Evolutionary conservation across 1,140 invertebrate genomes (phyloP), one percentile per base, ranked within the genome.

Genomic region (Proctacanthus coquilletti): DNA sequence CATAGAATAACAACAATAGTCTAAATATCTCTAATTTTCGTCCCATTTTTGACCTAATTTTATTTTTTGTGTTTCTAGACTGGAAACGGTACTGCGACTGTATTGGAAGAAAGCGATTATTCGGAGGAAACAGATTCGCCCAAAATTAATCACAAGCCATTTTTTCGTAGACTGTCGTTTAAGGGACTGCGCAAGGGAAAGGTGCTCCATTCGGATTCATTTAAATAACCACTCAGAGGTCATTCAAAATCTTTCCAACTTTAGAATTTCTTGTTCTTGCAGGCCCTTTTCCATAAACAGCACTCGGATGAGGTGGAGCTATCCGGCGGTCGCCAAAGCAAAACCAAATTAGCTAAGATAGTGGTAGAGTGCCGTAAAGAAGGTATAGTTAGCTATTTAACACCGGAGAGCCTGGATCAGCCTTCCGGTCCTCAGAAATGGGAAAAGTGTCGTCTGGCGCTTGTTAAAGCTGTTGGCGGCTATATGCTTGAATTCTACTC

Each of bases 401-500:
- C 91, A 42, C 84, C 83, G 5, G 91, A 95, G 52, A 87, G 84
- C 58, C 68, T 85, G 11, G 86, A 93, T 57, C 72, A 75, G 45
- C 71, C 72, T 13, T 50, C 51, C 0, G 85, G 84, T 4, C 83
- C 84, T 32, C 84, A 89, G 32, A 89, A 89, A 57, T 96, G 92
- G 91, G 88, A 95, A 51, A 88, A 83, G 57, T 95, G 89, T 59
- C 72, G 86, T 45, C 61, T 96, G 35, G 81, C 83, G 1, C 61
- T 97, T 23, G 80, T 94, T 8, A 92, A 89, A 63, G 87, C 85
- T 3, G 84, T 83, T 29, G 85, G 84, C 18, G 89, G 88, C 21
- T 92, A 89, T 50, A 88, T 94, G 77, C 61, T 96, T 21, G 91
- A 95, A 56, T 94, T 96, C 65, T 97, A 93, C 63, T 84, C 86